Evolutionary conservation across 2,797 vertebrate genomes (phyloP).

Genomic region (Peromyscus nudipes): DNA sequence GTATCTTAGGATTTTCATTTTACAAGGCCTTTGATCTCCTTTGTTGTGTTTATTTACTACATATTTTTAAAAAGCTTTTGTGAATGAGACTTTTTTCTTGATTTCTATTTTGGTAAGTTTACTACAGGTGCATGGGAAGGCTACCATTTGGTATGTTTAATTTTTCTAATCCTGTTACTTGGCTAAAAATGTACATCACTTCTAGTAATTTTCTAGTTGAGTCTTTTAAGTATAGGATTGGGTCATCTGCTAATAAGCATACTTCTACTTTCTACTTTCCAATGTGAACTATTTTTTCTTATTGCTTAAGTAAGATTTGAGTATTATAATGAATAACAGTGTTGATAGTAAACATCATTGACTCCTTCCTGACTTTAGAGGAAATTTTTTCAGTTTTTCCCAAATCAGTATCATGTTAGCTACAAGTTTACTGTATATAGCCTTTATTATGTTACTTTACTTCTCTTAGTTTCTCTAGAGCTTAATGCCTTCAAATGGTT

Average conservation of each 20-base stretch:
- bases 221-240: not conserved
- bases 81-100: not conserved
- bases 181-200: not conserved
- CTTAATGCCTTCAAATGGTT: not conserved
- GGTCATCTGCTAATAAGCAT: not conserved
- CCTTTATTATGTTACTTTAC: not conserved
- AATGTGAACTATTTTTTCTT: not conserved
- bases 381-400: not conserved
- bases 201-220: not conserved
- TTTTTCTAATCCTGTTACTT: not conserved
- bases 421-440: not conserved
- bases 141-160: not conserved
- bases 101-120: not conserved
- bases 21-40: not conserved
- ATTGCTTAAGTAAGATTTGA: not conserved
- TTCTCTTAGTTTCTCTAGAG: not conserved
- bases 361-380: not conserved
- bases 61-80: not conserved
- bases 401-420: not conserved
- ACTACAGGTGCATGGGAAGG: not conserved
- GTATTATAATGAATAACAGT: not conserved
- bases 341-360: not conserved
- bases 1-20: not conserved
- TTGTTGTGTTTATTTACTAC: not conserved
- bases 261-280: not conserved